Evolutionary conservation across 2,797 vertebrate species (phyloP).

Genomic region (Cuculus canorus): DNA sequence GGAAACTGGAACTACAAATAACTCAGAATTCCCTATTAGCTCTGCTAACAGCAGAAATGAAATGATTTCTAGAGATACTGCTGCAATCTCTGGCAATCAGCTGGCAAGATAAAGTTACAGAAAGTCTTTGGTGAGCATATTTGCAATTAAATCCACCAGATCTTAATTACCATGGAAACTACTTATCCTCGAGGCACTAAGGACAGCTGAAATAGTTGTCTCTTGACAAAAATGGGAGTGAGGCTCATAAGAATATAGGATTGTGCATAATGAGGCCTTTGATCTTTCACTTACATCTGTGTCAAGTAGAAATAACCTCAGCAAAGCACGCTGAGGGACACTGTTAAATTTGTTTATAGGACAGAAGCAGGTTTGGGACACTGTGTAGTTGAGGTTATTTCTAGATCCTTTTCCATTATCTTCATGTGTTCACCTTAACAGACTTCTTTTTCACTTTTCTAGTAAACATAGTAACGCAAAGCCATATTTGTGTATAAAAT

Average conservation of each 20-base stretch:
- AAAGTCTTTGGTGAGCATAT: background rate
- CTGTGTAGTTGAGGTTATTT: background rate
- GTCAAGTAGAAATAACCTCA: slow-evolving; percentile 10
- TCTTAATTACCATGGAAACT: slow-evolving; percentile 53
- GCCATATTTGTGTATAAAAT: background rate
- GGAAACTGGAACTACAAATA: background rate
- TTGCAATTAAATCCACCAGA: slow-evolving; percentile 13
- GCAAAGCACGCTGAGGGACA: background rate
- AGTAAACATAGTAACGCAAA: background rate
- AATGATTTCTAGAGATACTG: background rate
- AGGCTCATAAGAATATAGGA: background rate
- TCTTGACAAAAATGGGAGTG: background rate
- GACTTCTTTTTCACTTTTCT: background rate
- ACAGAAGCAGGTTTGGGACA: background rate
- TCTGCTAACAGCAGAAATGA: background rate
- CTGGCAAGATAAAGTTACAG: background rate
- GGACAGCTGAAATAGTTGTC: slow-evolving; percentile 18
- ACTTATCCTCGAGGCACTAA: slow-evolving; percentile 10
- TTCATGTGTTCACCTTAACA: background rate
- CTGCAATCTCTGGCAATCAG: background rate
- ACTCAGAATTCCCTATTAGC: background rate
- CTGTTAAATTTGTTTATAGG: background rate
- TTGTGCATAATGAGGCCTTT: slow-evolving; percentile 2
- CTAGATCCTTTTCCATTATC: background rate
- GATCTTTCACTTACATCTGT: background rate